Conservation (phyloP, 1,140 invertebrate genomes). For the Calycopis cecrops region DNA sequence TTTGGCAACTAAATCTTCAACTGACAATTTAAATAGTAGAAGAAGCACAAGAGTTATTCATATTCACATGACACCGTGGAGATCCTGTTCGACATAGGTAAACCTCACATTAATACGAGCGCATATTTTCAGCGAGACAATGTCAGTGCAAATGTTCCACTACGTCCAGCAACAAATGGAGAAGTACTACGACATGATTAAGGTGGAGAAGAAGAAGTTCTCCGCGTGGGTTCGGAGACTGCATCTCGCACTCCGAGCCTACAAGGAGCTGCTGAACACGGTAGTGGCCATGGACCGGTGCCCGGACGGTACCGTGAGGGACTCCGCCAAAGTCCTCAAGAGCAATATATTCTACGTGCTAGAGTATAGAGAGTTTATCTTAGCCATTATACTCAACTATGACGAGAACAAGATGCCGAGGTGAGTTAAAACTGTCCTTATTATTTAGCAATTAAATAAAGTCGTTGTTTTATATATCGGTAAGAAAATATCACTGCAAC, state of each 20-base stretch:
- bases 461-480: no score
- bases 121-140: conserved; percentile 83
- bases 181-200: conserved; percentile 91
- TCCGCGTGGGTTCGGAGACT: conserved; percentile 88
- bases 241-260: conserved; percentile 83
- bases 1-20: no score
- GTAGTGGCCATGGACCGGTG: conserved; percentile 88
- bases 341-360: conserved; percentile 95
- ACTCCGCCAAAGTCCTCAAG: conserved; percentile 90
- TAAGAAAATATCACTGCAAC: no score
- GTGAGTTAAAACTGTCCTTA: conserved; percentile 66
- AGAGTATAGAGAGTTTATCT: conserved; percentile 94
- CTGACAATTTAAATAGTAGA: no score
- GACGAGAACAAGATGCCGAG: conserved; percentile 91
- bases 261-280: conserved; percentile 84
- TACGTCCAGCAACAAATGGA: conserved; percentile 95
- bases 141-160: conserved; percentile 92
- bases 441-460: no score
- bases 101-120: conserved; percentile 11
- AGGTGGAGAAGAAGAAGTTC: conserved; percentile 90
- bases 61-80: no score
- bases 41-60: no score
- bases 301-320: conserved; percentile 78
- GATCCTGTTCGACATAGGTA: no score
- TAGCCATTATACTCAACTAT: conserved; percentile 86